phyloP scores from a whole-genome alignment of 2,113 vertebrate species.

The Daboia siamensis region DNA sequence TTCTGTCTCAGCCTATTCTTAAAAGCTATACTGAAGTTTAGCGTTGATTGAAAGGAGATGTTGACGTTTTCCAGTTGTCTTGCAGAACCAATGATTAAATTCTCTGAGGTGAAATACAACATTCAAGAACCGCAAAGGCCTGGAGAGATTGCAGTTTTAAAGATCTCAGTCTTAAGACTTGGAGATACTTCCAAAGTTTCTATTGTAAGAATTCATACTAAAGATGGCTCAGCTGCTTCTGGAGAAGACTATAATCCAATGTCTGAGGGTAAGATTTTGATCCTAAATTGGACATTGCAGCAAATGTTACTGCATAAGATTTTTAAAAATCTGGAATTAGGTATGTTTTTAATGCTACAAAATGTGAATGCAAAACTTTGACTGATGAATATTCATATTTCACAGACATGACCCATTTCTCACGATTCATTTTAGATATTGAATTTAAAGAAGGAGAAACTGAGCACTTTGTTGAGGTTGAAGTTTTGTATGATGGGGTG shows the following conservation, averaged over 20 bases:
- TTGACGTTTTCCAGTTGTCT: neutral
- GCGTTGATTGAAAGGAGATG: neutral
- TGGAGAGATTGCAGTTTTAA: conserved; percentile 69
- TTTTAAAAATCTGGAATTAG: neutral
- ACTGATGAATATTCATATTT: neutral
- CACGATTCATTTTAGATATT: conserved; percentile 61
- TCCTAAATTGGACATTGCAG: neutral
- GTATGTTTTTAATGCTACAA: neutral
- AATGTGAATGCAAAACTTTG: neutral
- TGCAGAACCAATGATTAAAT: conserved; percentile 79
- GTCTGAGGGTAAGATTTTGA: conserved; percentile 72
- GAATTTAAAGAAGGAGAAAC: conserved; percentile 80
- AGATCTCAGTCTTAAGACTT: conserved; percentile 73
- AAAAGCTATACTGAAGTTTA: neutral
- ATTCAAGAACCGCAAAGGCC: conserved; percentile 76
- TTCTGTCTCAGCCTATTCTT: neutral
- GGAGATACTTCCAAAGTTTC: conserved; percentile 82
- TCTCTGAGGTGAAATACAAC: conserved; percentile 82
- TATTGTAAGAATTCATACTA: conserved; percentile 81
- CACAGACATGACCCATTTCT: neutral
- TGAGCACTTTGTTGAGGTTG: conserved; percentile 79
- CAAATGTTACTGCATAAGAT: neutral
- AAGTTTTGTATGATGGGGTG: conserved; percentile 79
- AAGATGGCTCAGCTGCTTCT: conserved; percentile 83
- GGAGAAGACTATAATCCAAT: conserved; percentile 84